Percentiles rank a stretch among this genome's conserved stretches.
Conservation (phyloP, 1,140 invertebrate genomes). For the Papilio machaon region DNA sequence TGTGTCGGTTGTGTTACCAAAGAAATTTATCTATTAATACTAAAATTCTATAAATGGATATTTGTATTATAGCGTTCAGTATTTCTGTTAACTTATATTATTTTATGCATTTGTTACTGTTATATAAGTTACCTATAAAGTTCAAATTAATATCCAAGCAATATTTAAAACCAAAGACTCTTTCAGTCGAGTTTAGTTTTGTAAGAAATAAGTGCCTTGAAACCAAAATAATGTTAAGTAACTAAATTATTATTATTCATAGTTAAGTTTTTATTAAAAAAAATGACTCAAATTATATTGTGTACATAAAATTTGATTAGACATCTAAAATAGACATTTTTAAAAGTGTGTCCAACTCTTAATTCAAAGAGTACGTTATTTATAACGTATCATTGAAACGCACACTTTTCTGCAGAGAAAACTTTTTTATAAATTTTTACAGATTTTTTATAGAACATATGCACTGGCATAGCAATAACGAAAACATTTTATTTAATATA, state of each 20-base stretch:
- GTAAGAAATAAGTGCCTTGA: conserved; percentile 72
- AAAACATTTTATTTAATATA: conserved; percentile 14
- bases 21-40: conserved; percentile 68
- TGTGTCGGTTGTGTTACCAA: conserved; percentile 81
- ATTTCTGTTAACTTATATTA: conserved; percentile 73
- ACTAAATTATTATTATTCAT: conserved; percentile 60
- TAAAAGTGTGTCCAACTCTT: neutral
- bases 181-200: conserved; percentile 72
- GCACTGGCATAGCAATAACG: conserved; percentile 1
- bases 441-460: conserved; percentile 21
- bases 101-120: conserved; percentile 79
- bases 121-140: conserved; percentile 78
- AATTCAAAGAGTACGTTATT: conserved; percentile 30
- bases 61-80: conserved; percentile 73
- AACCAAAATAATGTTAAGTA: conserved; percentile 62
- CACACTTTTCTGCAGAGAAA: neutral
- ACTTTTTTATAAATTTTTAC: neutral
- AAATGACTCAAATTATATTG: conserved; percentile 9
- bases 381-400: conserved; percentile 39
- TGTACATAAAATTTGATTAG: conserved; percentile 6
- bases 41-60: conserved; percentile 52
- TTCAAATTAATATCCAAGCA: conserved; percentile 73
- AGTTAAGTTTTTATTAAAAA: conserved; percentile 43
- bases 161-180: conserved; percentile 78
- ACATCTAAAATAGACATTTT: neutral